Percentiles rank a stretch among this genome's conserved stretches.
Evolutionary conservation across 2,888 invertebrate genomes (phyloP).

Genomic region (Boloria euphrosyne): DNA sequence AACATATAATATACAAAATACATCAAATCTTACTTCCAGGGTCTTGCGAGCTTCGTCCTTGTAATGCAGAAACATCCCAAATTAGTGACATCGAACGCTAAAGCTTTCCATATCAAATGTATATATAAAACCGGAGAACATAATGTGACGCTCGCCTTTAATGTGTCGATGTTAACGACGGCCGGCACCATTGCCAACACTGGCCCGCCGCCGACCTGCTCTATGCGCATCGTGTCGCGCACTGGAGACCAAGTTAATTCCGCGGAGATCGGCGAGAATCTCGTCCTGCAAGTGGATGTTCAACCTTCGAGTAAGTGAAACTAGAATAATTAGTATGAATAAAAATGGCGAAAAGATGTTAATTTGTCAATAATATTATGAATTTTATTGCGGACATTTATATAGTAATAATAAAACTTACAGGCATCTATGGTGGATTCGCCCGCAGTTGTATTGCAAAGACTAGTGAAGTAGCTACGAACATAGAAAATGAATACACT

Average conservation of each 20-base stretch:
- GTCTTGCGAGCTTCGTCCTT: constrained; percentile 94
- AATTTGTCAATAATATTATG: no score
- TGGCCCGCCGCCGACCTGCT: constrained; percentile 95
- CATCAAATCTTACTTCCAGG: constrained; percentile 74
- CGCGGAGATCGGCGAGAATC: constrained; percentile 95
- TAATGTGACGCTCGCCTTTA: constrained; percentile 95
- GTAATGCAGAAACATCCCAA: constrained; percentile 98
- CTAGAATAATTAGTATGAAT: background rate
- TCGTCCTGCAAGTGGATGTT: constrained; percentile 92
- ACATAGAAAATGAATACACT: constrained; percentile 93
- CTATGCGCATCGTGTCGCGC: constrained; percentile 94
- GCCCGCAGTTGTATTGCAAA: constrained; percentile 96
- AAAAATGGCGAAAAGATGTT: background rate
- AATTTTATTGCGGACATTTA: no score
- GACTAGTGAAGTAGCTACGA: constrained; percentile 90
- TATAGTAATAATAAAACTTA: constrained; percentile 1
- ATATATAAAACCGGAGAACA: constrained; percentile 97
- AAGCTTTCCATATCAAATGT: constrained; percentile 98
- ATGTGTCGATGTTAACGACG: constrained; percentile 97
- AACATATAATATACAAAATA: background rate
- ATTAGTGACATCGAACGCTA: constrained; percentile 95
- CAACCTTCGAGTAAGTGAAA: constrained; percentile 85
- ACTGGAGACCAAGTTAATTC: constrained; percentile 94
- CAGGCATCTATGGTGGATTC: constrained; percentile 96
- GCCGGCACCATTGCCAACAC: constrained; percentile 97